phyloP scores from a whole-genome alignment of 2,888 invertebrate genomes.

The Pterostichus niger region DNA sequence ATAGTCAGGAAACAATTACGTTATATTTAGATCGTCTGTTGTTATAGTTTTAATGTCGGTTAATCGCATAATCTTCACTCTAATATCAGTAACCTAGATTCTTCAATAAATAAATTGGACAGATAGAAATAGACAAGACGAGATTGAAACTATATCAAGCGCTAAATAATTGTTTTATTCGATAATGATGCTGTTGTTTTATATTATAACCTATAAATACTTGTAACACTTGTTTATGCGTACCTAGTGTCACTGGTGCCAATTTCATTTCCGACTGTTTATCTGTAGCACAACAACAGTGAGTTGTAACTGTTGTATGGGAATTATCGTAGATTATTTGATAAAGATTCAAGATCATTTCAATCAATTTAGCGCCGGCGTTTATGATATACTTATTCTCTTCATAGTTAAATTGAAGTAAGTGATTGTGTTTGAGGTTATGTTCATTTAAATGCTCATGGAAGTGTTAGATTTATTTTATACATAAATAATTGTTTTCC shows the following conservation, averaged over 20 bases:
- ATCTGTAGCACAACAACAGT: neutral
- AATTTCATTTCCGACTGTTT: slow-evolving; percentile 12
- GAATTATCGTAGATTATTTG: slow-evolving; percentile 10
- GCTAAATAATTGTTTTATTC: slow-evolving; percentile 37
- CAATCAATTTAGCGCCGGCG: slow-evolving; percentile 28
- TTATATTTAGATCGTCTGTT: slow-evolving; percentile 16
- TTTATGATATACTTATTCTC: neutral
- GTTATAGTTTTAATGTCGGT: slow-evolving; percentile 26
- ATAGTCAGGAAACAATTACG: slow-evolving; percentile 38
- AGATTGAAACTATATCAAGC: neutral
- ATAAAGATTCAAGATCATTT: slow-evolving; percentile 41
- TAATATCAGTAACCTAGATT: slow-evolving; percentile 59
- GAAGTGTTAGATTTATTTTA: no score
- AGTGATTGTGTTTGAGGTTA: no score
- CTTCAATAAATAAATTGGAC: slow-evolving; percentile 64
- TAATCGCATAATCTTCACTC: slow-evolving; percentile 24
- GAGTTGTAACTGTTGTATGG: slow-evolving; percentile 9
- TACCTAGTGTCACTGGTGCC: neutral
- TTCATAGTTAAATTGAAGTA: no score
- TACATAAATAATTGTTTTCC: no score
- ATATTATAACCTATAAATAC: neutral
- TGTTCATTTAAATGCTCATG: no score
- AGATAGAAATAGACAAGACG: neutral
- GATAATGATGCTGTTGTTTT: slow-evolving; percentile 20
- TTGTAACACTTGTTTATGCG: neutral